Base-by-base conservation (phyloP, 2,888 invertebrate species). In the Melanostoma mellinum region DNA sequence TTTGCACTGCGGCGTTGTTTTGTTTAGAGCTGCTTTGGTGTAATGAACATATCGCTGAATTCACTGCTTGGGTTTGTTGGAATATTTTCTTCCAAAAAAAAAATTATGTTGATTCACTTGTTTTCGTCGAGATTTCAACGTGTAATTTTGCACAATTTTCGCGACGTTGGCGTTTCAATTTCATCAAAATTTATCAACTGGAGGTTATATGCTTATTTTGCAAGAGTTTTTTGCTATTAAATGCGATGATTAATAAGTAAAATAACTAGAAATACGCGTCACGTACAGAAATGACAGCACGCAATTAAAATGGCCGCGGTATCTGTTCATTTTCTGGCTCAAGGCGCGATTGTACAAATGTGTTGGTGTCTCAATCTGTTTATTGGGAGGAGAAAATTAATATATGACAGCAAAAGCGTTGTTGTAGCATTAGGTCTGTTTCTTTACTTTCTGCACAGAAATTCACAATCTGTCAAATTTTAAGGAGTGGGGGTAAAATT, bases 221-320 rank as follows among this genome's bases (percentile, higher is more conserved):
- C 38, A 69, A 65, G 9, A 60, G 10, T 73, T 74, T 60, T 77
- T 65, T 52, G 8, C 46, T 73, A 69, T 68, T 82, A 82, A 82
- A 82, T 77, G 77, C 82, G 74, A 58, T 53, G 46, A 69, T 69
- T 65, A 82, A 82, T 73, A 78, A 44, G 68, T 68, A 74, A 82
- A 82, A 78, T 82, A 73, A 48, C 52, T 69, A 50, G 69, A 82
- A 78, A 78, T 82, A 82, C 77, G 82, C 82, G 82, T 82, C 77
- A 69, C 77, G 87, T 79, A 86, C 81, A 87, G 86, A 88, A 87
- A 86, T 87, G 88, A 88, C 88, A 88, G 88, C 88, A 89, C 89
- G 88, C 89, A 89, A 88, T 88, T 89, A 89, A 89, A 88, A 89
- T 89, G 89, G 89, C 89, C 88, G 85, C 86, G 88, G 85, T 85